phyloP scores from a whole-genome alignment of 2,797 vertebrate genomes.

The Chaenodraco wilsoni region DNA sequence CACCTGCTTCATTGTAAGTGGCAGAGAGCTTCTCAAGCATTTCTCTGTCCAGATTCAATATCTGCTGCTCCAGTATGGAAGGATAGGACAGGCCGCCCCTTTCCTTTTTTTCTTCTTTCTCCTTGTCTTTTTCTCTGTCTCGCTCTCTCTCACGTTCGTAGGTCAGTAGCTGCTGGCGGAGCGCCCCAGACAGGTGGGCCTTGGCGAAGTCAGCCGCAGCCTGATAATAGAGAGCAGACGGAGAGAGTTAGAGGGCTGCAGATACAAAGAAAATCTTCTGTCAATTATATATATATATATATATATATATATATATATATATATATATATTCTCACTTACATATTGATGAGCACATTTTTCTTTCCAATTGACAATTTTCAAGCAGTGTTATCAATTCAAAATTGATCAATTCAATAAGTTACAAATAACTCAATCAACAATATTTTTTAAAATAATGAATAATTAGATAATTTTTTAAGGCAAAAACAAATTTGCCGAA shows the following conservation, averaged over 20 bases:
- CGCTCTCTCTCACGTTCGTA: slow-evolving; percentile 91
- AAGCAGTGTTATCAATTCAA: background rate
- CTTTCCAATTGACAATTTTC: background rate
- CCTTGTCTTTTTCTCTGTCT: slow-evolving; percentile 78
- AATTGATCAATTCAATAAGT: background rate
- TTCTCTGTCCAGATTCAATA: slow-evolving; percentile 91
- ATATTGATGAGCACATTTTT: slow-evolving; percentile 1
- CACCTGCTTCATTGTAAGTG: slow-evolving; percentile 96
- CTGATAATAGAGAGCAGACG: slow-evolving; percentile 74
- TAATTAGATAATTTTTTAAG: background rate
- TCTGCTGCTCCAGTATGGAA: slow-evolving; percentile 95
- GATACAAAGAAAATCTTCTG: background rate
- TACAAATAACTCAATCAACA: background rate
- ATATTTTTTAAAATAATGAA: background rate
- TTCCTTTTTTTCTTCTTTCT: slow-evolving; percentile 86
- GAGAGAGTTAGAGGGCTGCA: slow-evolving; percentile 34
- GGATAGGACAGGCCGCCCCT: slow-evolving; percentile 87
- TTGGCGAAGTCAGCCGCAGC: slow-evolving; percentile 96
- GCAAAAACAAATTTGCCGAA: background rate
- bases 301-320: background rate
- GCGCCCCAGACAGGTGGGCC: slow-evolving; percentile 90
- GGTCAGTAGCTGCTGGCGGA: slow-evolving; percentile 93
- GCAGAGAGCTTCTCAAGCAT: slow-evolving; percentile 94
- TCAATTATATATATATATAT: no score
- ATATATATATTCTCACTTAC: background rate